These are phyloP conservation scores for Eubucco bourcierii DNA, from an alignment of 2,113 vertebrate species.

Conservation along the genomic window DNA sequence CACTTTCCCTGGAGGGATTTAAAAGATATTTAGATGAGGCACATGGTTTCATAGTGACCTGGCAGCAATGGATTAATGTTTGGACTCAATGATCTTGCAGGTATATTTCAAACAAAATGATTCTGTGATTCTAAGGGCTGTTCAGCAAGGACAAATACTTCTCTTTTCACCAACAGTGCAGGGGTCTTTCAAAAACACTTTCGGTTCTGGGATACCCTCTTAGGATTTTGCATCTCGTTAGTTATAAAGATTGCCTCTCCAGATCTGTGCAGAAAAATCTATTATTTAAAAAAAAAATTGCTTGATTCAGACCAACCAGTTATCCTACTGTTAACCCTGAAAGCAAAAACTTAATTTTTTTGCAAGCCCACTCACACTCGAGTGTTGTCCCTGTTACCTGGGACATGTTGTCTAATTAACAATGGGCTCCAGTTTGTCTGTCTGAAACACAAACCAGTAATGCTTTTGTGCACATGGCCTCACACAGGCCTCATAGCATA, in stretches of 20 bases:
- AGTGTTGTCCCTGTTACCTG: not conserved
- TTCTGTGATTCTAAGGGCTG: not conserved
- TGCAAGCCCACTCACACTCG: not conserved
- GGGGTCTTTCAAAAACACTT: not conserved
- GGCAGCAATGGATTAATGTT: not conserved
- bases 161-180: not conserved
- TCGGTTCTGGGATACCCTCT: not conserved
- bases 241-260: not conserved
- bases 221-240: not conserved
- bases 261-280: not conserved
- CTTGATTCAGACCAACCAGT: not conserved
- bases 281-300: not conserved
- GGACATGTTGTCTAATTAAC: not conserved
- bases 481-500: not conserved
- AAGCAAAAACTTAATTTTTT: not conserved
- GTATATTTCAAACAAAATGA: not conserved
- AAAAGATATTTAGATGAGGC: no score
- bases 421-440: fast-evolving
- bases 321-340: not conserved
- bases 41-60: no score
- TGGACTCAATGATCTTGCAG: not conserved
- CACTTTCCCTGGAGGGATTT: no score
- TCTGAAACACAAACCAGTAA: not conserved
- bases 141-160: not conserved
- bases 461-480: not conserved